A percentile compares a stretch with the other conserved stretches of the same genome.
These are phyloP conservation scores for Ennomos quercinarius DNA, from an alignment of 2,888 invertebrate species.

Conservation along the genomic window DNA sequence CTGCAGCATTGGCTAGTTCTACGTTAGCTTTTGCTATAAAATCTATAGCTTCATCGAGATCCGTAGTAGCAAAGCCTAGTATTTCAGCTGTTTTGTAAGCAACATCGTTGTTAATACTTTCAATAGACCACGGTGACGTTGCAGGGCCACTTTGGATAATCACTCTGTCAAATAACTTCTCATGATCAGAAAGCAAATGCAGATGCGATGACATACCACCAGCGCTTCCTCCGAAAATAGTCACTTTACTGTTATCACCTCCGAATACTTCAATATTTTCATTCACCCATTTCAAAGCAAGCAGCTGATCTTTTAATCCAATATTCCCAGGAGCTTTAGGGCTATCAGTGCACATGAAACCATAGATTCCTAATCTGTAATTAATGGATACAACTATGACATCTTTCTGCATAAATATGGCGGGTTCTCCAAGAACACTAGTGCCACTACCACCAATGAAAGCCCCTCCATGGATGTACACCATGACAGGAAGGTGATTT, in stretches of 20 bases:
- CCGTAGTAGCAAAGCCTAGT: constrained; percentile 28
- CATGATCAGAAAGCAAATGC: constrained; percentile 43
- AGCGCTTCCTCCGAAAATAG: constrained; percentile 52
- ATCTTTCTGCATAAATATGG: constrained; percentile 45
- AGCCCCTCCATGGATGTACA: constrained; percentile 58
- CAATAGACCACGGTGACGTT: constrained; percentile 16
- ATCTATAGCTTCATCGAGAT: constrained; percentile 30
- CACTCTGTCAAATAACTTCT: constrained; percentile 45
- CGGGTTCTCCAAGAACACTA: constrained; percentile 42
- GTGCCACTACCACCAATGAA: constrained; percentile 52
- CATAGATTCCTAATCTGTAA: constrained; percentile 53
- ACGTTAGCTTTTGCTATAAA: constrained; percentile 27
- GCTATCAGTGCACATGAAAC: constrained; percentile 52
- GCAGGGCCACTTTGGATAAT: constrained; percentile 38
- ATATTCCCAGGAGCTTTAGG: constrained; percentile 52
- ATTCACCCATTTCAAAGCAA: constrained; percentile 51
- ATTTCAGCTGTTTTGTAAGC: constrained; percentile 10
- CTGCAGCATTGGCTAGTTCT: constrained; percentile 12
- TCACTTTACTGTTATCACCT: constrained; percentile 49
- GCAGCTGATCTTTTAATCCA: constrained; percentile 52
- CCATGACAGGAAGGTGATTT: constrained; percentile 54
- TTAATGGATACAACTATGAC: constrained; percentile 50
- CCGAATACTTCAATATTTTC: constrained; percentile 53
- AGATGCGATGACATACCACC: constrained; percentile 47
- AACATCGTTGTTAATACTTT: constrained; percentile 14